Base-by-base conservation (phyloP, 2,797 vertebrate species). In the Ptychadena robeensis region DNA sequence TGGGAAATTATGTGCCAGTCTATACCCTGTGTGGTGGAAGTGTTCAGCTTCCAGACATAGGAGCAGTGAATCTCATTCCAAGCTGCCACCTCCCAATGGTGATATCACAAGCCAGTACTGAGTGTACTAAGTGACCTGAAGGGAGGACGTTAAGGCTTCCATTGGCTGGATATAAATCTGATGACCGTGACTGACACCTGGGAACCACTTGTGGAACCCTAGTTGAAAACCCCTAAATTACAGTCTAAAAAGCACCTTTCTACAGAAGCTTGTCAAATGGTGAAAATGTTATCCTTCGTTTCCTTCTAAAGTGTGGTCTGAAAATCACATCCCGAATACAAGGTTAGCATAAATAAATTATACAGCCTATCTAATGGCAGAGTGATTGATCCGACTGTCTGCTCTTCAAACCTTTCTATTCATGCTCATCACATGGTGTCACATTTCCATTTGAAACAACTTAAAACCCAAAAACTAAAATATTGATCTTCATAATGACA, bases 311-410 rank as follows among this genome's bases (percentile, higher is more conserved):
- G 44, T 59, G 40, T 48, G 48, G 57, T 82, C 64, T 70, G 27
- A 61, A 69, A 82, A 82, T 76, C 81, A 82, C 44, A 37, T 76
- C 65, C 59, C 64, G 68, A 77, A 72, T 53, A 59, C 28, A 35
- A 32, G 64, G 38, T 69, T 82, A 69, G 35, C 81, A 82, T 82
- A 70, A 82, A 82, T 82, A 82, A 82, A 82, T 82, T 44, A 78
- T 82, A 70, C 53, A 69, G 28, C 28, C 65, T 35, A 76, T 75
- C 38, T 69, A 82, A 76, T 40, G 65, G 35, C 28, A 76, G 40
- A 76, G 67, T 25, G 28, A 82, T 82, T 76, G 64, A 82, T 82
- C 66, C 59, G 44, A 14, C 71, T 38, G 25, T 74, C 74, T 31
- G 48, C 71, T 67, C 44, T 74, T 68, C 64, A 78, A 35, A 68